Evolutionary conservation across 2,888 invertebrate species (phyloP).

Genomic region (Eristalis intricaria): DNA sequence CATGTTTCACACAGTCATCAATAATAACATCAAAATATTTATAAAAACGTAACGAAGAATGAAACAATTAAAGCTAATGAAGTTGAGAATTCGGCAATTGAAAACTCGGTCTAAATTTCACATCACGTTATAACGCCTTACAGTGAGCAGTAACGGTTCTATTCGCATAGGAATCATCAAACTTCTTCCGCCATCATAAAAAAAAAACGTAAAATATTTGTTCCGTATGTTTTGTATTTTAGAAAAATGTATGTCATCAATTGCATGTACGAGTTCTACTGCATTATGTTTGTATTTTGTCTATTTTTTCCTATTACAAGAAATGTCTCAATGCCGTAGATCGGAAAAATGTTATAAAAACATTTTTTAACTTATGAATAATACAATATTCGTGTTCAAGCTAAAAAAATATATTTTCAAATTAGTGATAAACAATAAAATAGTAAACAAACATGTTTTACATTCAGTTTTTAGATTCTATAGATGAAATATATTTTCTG

Average conservation of each 20-base stretch:
- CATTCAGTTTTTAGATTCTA: slow-evolving; percentile 41
- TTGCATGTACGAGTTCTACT: slow-evolving; percentile 22
- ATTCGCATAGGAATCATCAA: slow-evolving; percentile 34
- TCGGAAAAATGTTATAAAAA: slow-evolving; percentile 43
- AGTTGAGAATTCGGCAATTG: slow-evolving; percentile 37
- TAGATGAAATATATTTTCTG: slow-evolving; percentile 18
- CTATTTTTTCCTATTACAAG: slow-evolving; percentile 3
- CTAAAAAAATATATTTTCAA: slow-evolving; percentile 66
- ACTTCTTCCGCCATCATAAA: slow-evolving; percentile 34
- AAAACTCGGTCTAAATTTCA: slow-evolving; percentile 7
- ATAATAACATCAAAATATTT: slow-evolving; percentile 66
- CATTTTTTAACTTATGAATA: slow-evolving; percentile 58
- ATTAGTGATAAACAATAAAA: slow-evolving; percentile 63
- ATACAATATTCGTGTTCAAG: slow-evolving; percentile 61
- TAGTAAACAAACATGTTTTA: slow-evolving; percentile 26
- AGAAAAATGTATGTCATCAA: slow-evolving; percentile 22
- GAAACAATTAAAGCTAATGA: slow-evolving; percentile 23
- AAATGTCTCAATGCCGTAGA: slow-evolving; percentile 27
- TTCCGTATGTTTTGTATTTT: slow-evolving; percentile 40
- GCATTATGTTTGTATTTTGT: slow-evolving; percentile 2
- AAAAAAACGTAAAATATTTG: slow-evolving; percentile 48
- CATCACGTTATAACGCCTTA: slow-evolving; percentile 31
- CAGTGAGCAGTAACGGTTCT: slow-evolving; percentile 17
- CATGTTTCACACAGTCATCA: slow-evolving; percentile 78
- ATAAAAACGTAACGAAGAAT: slow-evolving; percentile 25